Conservation (phyloP, 1,140 invertebrate genomes). For the Anastrepha obliqua region DNA sequence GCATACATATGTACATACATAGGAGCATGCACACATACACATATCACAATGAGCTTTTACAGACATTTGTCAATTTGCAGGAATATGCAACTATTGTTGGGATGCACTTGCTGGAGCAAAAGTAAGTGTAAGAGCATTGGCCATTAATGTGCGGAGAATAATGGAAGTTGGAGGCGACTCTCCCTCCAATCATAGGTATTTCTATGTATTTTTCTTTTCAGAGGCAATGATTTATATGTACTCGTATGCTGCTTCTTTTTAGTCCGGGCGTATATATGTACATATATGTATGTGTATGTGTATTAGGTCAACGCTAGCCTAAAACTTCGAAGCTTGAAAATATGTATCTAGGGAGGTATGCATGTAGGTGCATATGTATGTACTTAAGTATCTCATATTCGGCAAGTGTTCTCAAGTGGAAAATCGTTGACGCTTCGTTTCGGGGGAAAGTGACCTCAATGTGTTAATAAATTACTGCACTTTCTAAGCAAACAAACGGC, state of each 20-base stretch:
- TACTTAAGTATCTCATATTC: not conserved
- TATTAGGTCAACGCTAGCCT: no score
- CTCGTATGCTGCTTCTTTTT: no score
- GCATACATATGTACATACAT: not conserved
- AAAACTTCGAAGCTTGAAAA: no score
- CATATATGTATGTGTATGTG: not conserved
- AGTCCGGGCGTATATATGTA: not conserved
- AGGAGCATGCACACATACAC: no score
- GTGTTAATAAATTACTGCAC: conserved; percentile 27
- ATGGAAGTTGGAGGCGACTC: not conserved
- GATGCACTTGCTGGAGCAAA: not conserved
- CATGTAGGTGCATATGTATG: not conserved
- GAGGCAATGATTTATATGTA: not conserved
- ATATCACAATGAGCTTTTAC: no score
- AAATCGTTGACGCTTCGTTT: conserved; percentile 1
- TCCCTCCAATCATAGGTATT: not conserved
- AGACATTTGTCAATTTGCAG: no score
- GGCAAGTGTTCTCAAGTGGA: conserved; percentile 26
- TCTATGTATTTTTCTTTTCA: not conserved
- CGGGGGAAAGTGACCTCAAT: conserved; percentile 49
- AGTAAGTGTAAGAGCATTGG: not conserved
- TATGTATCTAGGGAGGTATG: not conserved
- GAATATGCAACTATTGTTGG: not conserved
- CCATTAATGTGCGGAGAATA: not conserved
- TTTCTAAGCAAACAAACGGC: conserved; percentile 16